These are phyloP conservation scores for Coracias cyanogaster DNA, from an alignment of 2,797 vertebrate species.

Conservation along the genomic window DNA sequence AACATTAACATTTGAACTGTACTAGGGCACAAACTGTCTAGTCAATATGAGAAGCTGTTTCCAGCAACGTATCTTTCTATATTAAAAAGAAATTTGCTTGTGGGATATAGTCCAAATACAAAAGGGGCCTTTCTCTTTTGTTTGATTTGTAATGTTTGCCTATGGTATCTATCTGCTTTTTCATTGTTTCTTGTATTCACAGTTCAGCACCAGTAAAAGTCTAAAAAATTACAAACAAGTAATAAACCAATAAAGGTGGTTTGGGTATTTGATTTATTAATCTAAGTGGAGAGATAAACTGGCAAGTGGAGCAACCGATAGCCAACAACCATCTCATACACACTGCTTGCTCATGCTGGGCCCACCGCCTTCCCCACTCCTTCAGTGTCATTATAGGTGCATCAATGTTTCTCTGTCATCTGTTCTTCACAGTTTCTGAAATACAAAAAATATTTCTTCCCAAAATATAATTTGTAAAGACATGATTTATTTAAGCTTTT, in stretches of 20 bases:
- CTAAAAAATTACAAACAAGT: not conserved
- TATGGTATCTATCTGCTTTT: not conserved
- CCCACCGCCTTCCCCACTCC: not conserved
- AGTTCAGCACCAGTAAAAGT: not conserved
- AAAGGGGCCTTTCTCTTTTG: not conserved
- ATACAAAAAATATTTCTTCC: not conserved
- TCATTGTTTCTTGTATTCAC: not conserved
- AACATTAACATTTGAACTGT: not conserved
- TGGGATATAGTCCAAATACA: not conserved
- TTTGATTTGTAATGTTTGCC: not conserved
- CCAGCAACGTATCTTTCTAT: not conserved
- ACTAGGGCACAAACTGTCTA: not conserved
- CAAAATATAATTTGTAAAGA: not conserved
- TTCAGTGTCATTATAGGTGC: not conserved
- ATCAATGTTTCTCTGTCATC: accelerated
- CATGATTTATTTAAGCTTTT: not conserved
- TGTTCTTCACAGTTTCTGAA: not conserved
- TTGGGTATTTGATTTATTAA: constrained; percentile 23
- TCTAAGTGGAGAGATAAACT: not conserved
- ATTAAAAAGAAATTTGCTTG: not conserved
- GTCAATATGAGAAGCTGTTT: not conserved
- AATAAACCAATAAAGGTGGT: not conserved
- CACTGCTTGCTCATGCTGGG: not conserved
- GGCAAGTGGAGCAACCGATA: not conserved
- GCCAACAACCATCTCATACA: not conserved